Evolutionary conservation across 2,113 vertebrate genomes (phyloP), one percentile per base, ranked within the genome.

Genomic region (Tragelaphus buxtoni): DNA sequence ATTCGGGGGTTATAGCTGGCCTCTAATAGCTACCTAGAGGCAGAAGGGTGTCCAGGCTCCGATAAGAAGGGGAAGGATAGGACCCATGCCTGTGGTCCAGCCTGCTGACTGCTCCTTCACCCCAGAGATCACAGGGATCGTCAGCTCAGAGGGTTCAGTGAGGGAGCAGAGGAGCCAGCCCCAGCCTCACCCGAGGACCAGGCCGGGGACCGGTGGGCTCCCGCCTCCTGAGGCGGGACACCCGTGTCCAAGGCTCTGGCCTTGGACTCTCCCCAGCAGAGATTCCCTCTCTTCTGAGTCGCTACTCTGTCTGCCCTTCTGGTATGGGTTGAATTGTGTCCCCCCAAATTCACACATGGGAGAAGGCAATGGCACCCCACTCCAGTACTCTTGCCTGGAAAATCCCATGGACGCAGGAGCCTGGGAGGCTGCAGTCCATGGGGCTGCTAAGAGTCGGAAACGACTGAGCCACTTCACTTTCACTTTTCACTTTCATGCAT

Each of bases 71-170:
- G 96, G 87, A 96, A 95, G 96, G 94, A 84, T 18, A 28, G 90
- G 47, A 65, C 91, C 53, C 3, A 0, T 47, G 93, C 49, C 60
- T 77, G 61, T 32, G 42, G 55, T 24, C 89, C 10, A 53, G 56
- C 42, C 86, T 4, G 4, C 55, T 96, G 96, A 96, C 96, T 97
- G 84, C 92, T 94, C 92, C 92, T 97, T 97, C 93, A 96, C 96
- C 96, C 93, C 88, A 92, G 87, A 92, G 95, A 93, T 90, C 92
- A 92, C 89, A 95, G 76, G 58, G 65, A 47, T 92, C 91, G 85
- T 90, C 91, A 94, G 77, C 81, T 95, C 39, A 49, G 61, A 69
- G 61, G 51, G 94, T 95, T 95, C 95, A 26, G 4, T 42, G 69
- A 42, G 53, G 39, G 12, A 87, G 35, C 26, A 20, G 26, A 92